phyloP scores from a whole-genome alignment of 2,113 vertebrate species.

The Struthidea cinerea region DNA sequence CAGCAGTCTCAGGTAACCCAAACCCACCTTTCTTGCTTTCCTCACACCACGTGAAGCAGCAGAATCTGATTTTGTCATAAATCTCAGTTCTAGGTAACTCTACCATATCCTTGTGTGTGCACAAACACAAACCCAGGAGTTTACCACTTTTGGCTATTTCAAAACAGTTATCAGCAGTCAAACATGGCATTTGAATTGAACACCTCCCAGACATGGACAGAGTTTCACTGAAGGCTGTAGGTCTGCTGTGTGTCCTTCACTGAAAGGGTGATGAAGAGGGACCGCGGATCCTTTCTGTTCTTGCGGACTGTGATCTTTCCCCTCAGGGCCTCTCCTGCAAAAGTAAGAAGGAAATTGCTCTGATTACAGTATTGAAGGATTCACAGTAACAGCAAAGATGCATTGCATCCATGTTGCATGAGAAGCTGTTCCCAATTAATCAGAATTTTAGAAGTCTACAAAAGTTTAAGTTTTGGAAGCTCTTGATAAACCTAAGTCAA shows the following conservation, averaged over 20 bases:
- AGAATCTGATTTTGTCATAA: background rate
- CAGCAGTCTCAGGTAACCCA: background rate
- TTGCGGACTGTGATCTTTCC: slow-evolving; percentile 84
- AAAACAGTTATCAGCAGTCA: background rate
- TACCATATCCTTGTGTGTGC: fast-evolving
- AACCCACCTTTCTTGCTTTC: background rate
- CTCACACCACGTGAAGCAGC: background rate
- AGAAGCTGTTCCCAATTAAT: background rate
- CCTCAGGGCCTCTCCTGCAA: slow-evolving; percentile 80
- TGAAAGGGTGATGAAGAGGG: slow-evolving; percentile 81
- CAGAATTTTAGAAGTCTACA: background rate
- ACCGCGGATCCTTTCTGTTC: slow-evolving; percentile 90
- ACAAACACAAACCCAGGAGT: background rate
- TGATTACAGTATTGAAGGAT: background rate
- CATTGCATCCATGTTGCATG: background rate
- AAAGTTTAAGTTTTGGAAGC: background rate
- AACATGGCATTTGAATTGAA: background rate
- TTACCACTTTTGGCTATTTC: background rate
- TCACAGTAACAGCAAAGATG: background rate
- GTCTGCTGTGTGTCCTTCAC: slow-evolving; percentile 77
- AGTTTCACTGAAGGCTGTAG: slow-evolving; percentile 81
- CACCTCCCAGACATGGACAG: background rate
- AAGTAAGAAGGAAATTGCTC: background rate
- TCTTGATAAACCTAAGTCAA: background rate
- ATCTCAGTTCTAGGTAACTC: background rate